Base-by-base conservation (phyloP, 2,888 invertebrate species). In the Netelia fuscicornis region DNA sequence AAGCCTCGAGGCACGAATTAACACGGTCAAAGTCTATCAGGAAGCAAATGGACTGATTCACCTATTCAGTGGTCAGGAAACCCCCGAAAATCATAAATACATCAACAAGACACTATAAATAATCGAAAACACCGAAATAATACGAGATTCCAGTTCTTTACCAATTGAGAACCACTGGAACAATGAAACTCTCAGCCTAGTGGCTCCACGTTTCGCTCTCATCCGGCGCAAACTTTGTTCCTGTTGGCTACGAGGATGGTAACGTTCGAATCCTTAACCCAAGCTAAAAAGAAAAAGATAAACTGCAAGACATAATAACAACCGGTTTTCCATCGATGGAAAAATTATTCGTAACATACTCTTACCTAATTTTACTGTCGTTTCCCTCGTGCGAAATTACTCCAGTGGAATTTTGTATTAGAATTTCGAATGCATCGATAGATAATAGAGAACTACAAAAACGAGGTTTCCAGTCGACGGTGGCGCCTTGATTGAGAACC, bases 161-260 rank as follows among this genome's bases (percentile, higher is more conserved):
- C 30, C 25, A 25, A 25, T 30, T 74, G 74, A 74, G 62, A 74
- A 64, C 30, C 74, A 30, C 62, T 52, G 74, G 37, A 52, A 23
- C 74, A 44, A 64, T 52, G 62, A 13, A 62, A 62, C 44, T 62
- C 44, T 54, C 54, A 54, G 54, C 13, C 13, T 1, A 3, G n/a
- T 10, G 54, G 54, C 30, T 30, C 2, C 30, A 5, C 30, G 30
- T 30, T 30, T 30, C 30, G 30, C 30, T 30, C 6, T 30, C 30
- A 30, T 30, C 30, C 30, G 30, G 30, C 30, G 30, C 3, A 5
- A 30, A 30, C 0, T 30, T 30, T 5, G 30, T 30, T 30, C 30
- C 30, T 30, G 30, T 3, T 3, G 30, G 30, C 30, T 30, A 5
- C 30, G 30, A 30, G 30, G 5, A 30, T 30, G 5, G 30, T 30